Evolutionary conservation across 2,888 invertebrate genomes (phyloP), one percentile per base, ranked within the genome.

Genomic region (Beris morrisii): DNA sequence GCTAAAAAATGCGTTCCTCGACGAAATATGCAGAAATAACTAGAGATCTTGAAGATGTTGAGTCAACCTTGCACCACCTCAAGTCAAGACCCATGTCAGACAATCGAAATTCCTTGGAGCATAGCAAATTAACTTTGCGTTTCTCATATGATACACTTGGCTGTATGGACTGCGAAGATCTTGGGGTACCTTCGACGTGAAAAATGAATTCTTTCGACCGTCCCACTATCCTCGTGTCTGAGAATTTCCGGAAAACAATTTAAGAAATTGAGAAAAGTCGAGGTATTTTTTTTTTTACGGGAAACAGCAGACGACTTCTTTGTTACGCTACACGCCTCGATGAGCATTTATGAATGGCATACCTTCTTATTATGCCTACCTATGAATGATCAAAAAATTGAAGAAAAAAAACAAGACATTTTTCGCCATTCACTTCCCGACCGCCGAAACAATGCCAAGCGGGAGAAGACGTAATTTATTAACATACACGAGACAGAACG

Each of bases 281-380:
- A 38, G 32, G 5, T 5, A n/a, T 32, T 9, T 3, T 6, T n/a
- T 61, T 32, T 38, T 61, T 61, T 38, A 43, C 38, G 50, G 52
- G 52, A 32, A 52, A 52, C 38, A 52, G 31, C 52, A 61, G 61
- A 61, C 48, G 65, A 65, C 56, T 65, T 65, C 46, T 53, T 64
- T 43, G 67, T 67, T 67, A 48, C 67, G 64, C 64, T 67, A 50
- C 56, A 67, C 64, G 67, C 67, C 55, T 58, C 58, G 67, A 6
- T 45, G 57, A 58, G 52, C 64, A 67, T 67, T 67, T 64, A 48
- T 67, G 67, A 67, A 64, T 67, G 67, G 50, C 59, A 38, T 61
- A 32, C 61, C 43, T 15, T 59, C 30, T 31, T 48, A n/a, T 59
- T 53, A 22, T 38, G 9, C 46, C 38, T 43, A 53, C 32, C 31